Evolutionary conservation across 1,140 invertebrate species (phyloP), one percentile per base, ranked within the genome.

Genomic region (Brachionus rubens): DNA sequence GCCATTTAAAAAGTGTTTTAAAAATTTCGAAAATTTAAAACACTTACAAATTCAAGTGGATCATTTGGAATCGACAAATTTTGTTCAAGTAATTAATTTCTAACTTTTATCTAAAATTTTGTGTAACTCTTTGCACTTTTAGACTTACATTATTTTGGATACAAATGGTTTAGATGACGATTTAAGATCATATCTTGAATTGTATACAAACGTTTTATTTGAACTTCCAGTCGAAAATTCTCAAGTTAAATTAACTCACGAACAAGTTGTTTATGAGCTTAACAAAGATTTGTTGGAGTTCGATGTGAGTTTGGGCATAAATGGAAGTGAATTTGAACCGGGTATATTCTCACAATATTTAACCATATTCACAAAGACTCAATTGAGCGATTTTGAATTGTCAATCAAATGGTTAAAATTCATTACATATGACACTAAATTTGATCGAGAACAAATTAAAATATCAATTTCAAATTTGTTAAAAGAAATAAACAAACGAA

Each of bases 331-430:
- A 26, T 47, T 41, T 65, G 72, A 41, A 28, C 56, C 54, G 0
- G 78, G 14, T 52, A 65, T 21, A 10, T 79, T 19, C 19, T 41
- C 21, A 72, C 43, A 54, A 21, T 72, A 50, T 24, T 50, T 72
- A 21, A 52, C 43, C 4, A 40, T 72, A 12, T 72, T 72, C 36
- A 72, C 68, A 0, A 72, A 72, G 24, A 54, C 50, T 21, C 28
- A 48, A 33, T 14, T 50, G 14, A 83, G 87, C 89, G 10, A 92
- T 80, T 94, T 92, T 81, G 85, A 87, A 4, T 88, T 87, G 79
- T 90, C 90, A 0, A 87, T 94, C 1, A 84, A 89, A 54, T 92
- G 91, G 88, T 82, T 93, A 12, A 87, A 89, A 78, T 90, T 92
- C 78, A 82, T 94, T 0, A 82, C 94, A 9, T 91, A 89, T 78